Percentiles rank a stretch among this genome's conserved stretches.
phyloP scores from a whole-genome alignment of 1,140 invertebrate species.

The Calliphora vicina region DNA sequence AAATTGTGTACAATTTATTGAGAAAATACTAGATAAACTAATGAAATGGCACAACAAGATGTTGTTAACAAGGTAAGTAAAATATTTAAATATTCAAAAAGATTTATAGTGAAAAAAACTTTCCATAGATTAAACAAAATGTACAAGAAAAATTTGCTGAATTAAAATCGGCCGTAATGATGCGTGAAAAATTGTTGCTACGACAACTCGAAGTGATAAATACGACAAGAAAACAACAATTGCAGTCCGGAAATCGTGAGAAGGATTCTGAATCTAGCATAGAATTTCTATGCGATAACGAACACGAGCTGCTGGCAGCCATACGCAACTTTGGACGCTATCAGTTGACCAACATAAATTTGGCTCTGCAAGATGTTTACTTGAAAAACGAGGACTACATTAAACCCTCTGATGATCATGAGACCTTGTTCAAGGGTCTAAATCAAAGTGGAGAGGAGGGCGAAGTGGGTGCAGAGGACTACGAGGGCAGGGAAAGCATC shows the following conservation, averaged over 20 bases:
- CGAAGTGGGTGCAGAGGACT: conserved; percentile 38
- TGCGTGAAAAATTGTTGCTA: conserved; percentile 66
- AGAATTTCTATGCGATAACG: conserved; percentile 58
- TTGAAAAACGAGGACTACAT: conserved; percentile 60
- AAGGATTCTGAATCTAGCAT: conserved; percentile 44
- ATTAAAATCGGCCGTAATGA: conserved; percentile 62
- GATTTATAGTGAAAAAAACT: neutral
- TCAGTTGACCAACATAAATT: conserved; percentile 55
- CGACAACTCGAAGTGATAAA: conserved; percentile 67
- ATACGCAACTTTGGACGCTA: conserved; percentile 66
- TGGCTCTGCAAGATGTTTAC: conserved; percentile 51
- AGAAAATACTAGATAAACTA: neutral
- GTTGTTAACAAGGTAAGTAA: neutral
- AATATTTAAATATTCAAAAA: neutral
- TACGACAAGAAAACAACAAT: conserved; percentile 59
- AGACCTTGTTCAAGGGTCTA: conserved; percentile 63
- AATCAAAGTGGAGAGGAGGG: conserved; percentile 41
- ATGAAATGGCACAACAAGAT: neutral
- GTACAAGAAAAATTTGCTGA: conserved; percentile 65
- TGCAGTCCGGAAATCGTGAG: neutral
- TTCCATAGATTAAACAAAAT: conserved; percentile 63
- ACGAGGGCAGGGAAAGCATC: conserved; percentile 64
- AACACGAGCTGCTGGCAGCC: conserved; percentile 60
- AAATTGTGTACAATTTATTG: neutral
- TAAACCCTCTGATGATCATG: conserved; percentile 57